Evolutionary conservation across 2,888 invertebrate genomes (phyloP).

Genomic region (Apodemia mormo): DNA sequence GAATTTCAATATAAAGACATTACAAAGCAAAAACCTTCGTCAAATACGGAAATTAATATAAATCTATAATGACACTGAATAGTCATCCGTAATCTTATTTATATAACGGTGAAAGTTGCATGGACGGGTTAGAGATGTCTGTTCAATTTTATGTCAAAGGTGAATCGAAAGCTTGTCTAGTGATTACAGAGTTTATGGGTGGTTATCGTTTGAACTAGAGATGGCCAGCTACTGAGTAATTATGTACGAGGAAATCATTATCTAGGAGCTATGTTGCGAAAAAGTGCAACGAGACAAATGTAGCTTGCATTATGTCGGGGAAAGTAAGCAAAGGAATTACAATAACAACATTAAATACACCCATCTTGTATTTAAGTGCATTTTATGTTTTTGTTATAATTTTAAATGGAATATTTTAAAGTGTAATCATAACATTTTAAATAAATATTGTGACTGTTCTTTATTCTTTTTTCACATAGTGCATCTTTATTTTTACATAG

Average conservation of each 20-base stretch:
- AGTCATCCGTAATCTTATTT: conserved; percentile 4
- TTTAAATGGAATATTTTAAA: too few species aligned
- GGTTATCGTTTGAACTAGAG: conserved; percentile 5
- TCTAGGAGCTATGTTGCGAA: conserved; percentile 12
- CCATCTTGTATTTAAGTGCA: too few species aligned
- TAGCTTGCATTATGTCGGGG: not conserved
- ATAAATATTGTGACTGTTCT: too few species aligned
- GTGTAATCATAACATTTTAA: too few species aligned
- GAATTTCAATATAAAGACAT: not conserved
- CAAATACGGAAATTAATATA: conserved; percentile 10
- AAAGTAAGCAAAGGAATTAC: not conserved
- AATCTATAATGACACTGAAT: conserved; percentile 6
- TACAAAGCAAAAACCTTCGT: not conserved
- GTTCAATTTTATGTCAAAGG: conserved; percentile 18
- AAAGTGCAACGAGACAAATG: not conserved
- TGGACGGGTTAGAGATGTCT: conserved; percentile 4
- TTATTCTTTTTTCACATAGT: too few species aligned
- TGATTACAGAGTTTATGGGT: conserved; percentile 7
- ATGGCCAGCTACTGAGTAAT: conserved; percentile 11
- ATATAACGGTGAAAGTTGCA: conserved; percentile 8
- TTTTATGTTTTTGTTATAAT: too few species aligned
- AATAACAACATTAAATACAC: not conserved
- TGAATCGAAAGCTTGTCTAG: conserved; percentile 8
- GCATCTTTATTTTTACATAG: too few species aligned
- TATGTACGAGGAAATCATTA: conserved; percentile 8